phyloP scores from a whole-genome alignment of 2,797 vertebrate genomes.

The Lagodon rhomboides region DNA sequence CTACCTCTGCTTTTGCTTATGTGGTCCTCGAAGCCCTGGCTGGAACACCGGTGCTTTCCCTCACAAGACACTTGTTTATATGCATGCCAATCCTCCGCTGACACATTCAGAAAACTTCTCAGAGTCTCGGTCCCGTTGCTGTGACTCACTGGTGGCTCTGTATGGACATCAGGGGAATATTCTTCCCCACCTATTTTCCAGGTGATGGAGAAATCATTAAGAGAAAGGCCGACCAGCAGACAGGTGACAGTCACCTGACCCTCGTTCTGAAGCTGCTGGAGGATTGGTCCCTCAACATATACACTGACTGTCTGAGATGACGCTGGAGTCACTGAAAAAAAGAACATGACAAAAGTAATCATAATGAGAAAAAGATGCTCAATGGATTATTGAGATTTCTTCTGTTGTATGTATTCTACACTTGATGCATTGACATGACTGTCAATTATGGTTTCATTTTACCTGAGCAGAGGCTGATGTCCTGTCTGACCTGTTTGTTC shows the following conservation, averaged over 20 bases:
- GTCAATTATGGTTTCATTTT: conserved; percentile 6
- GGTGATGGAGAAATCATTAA: conserved; percentile 66
- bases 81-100: conserved; percentile 57
- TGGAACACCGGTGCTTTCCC: conserved; percentile 72
- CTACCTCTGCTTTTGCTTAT: conserved; percentile 78
- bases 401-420: neutral
- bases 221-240: conserved; percentile 63
- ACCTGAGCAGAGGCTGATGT: conserved; percentile 60
- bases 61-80: conserved; percentile 73
- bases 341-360: neutral
- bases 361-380: neutral
- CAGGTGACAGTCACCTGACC: conserved; percentile 67
- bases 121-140: conserved; percentile 78
- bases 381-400: neutral
- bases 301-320: conserved; percentile 50
- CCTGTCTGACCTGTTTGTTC: no score
- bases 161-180: fast-evolving
- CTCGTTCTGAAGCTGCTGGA: conserved; percentile 12
- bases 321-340: conserved; percentile 64
- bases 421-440: neutral
- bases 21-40: neutral
- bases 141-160: conserved; percentile 22
- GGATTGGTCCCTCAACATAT: conserved; percentile 59
- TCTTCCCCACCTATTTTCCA: conserved; percentile 63
- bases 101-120: conserved; percentile 59